phyloP scores from a whole-genome alignment of 2,797 vertebrate genomes.

The Buphagus erythrorhynchus region DNA sequence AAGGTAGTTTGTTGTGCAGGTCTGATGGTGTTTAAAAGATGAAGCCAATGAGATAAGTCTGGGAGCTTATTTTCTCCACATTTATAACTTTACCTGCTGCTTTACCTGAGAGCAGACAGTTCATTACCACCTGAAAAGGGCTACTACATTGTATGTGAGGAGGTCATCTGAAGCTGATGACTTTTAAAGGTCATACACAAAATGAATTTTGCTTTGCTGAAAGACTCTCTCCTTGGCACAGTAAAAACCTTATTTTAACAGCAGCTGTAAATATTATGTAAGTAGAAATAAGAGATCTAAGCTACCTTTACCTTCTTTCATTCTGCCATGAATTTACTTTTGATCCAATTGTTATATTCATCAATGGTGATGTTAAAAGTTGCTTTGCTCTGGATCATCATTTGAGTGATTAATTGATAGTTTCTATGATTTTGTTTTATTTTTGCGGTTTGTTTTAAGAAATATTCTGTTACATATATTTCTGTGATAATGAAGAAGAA shows the following conservation, averaged over 20 bases:
- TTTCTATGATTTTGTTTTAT: not conserved
- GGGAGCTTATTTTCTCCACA: conserved; percentile 29
- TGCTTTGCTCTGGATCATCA: not conserved
- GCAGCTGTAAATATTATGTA: not conserved
- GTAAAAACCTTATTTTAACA: conserved; percentile 18
- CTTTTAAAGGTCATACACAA: conserved; percentile 53
- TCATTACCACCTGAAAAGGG: conserved; percentile 42
- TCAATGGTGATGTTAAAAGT: not conserved
- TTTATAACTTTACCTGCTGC: conserved; percentile 9
- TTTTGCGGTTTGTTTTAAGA: not conserved
- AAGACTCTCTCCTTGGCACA: not conserved
- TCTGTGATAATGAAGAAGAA: not conserved
- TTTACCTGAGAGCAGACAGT: conserved; percentile 40
- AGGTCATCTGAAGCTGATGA: conserved; percentile 49
- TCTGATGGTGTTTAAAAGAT: conserved; percentile 5
- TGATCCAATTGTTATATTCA: not conserved
- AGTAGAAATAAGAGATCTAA: not conserved
- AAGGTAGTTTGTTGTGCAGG: not conserved
- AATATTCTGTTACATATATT: not conserved
- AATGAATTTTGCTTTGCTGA: conserved; percentile 28
- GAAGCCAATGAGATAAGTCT: conserved; percentile 16
- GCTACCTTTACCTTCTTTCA: not conserved
- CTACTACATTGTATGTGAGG: not conserved
- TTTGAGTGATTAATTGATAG: not conserved
- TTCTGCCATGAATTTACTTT: not conserved